phyloP scores from a whole-genome alignment of 1,140 invertebrate genomes.

The Danaus melanippus region DNA sequence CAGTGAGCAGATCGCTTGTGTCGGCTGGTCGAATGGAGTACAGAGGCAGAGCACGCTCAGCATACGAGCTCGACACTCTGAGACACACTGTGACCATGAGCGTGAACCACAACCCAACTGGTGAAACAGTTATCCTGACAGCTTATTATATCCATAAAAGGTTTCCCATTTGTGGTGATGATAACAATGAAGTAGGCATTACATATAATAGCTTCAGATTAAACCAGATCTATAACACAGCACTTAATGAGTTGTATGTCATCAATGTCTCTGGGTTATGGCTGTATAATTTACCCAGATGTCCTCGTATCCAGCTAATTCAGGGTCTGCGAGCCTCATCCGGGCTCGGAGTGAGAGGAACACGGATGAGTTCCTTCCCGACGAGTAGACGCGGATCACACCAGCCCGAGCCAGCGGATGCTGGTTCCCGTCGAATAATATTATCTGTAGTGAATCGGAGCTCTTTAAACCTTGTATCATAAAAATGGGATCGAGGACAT shows the following conservation, averaged over 20 bases:
- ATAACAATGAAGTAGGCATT: too few relatives aligned
- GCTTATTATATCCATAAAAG: too few relatives aligned
- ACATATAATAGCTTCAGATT: too few relatives aligned
- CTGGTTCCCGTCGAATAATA: slow-evolving; percentile 35
- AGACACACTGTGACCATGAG: slow-evolving; percentile 22
- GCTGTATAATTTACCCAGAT: slow-evolving; percentile 19
- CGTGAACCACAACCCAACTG: slow-evolving; percentile 29
- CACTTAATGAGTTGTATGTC: too few relatives aligned
- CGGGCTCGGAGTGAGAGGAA: slow-evolving; percentile 19
- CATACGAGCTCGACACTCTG: slow-evolving; percentile 27
- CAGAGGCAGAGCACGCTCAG: slow-evolving; percentile 32
- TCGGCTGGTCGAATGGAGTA: slow-evolving; percentile 20
- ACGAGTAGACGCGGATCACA: slow-evolving; percentile 20
- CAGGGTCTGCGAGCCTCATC: too few relatives aligned
- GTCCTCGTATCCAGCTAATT: slow-evolving; percentile 19
- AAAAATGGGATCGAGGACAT: too few relatives aligned
- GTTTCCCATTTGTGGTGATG: too few relatives aligned
- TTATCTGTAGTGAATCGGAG: slow-evolving; percentile 18
- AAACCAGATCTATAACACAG: too few relatives aligned
- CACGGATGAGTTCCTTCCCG: slow-evolving; percentile 23
- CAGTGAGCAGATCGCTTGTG: slow-evolving; percentile 20
- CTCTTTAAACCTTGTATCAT: too few relatives aligned
- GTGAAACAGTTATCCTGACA: neutral
- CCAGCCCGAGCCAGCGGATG: slow-evolving; percentile 32
- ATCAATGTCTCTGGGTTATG: too few relatives aligned